Evolutionary conservation across 2,888 invertebrate genomes (phyloP), one percentile per base, ranked within the genome.

Genomic region (Iphiclides podalirius): DNA sequence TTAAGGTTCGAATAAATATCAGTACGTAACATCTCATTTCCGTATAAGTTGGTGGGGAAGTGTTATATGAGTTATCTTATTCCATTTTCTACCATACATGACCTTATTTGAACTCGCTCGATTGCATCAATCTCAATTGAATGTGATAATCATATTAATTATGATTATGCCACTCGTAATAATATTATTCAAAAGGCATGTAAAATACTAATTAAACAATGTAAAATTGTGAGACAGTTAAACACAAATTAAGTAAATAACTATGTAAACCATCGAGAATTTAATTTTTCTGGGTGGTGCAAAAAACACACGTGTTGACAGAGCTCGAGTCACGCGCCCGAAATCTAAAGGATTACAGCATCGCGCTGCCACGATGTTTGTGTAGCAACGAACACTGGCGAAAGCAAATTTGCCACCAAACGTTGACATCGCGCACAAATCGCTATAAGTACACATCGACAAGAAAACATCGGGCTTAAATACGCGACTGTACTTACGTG

Each of bases 381-480:
- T 14, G 31, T 38, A n/a, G 33, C 16, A 43, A 37, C 28, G 34
- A 44, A 16, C 14, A 28, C 26, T 3, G 4, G 23, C 14, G 1
- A 14, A 26, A 28, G 35, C 11, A 40, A 50, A 45, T 40, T 33
- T 44, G 28, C 34, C 14, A 4, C 16, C 28, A 20, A n/a, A 20
- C 39, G 45, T 35, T 31, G 39, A 44, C 36, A 14, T 40, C 40
- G 31, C 31, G 12, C 39, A 50, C 40, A 45, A 50, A 50, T 50
- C 50, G 45, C 40, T 60, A 55, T 53, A 72, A 66, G 68, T 70
- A 63, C 55, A 57, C 55, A 57, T 49, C 63, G 71, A 70, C 74
- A 70, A 72, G 60, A 64, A 63, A 69, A 72, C 75, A 76, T 74
- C 69, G 67, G 64, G 57, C 63, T 58, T 61, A 71, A 73, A 67